Evolutionary conservation across 2,797 vertebrate species (phyloP).

Genomic region (Hippopotamyrus pictus): DNA sequence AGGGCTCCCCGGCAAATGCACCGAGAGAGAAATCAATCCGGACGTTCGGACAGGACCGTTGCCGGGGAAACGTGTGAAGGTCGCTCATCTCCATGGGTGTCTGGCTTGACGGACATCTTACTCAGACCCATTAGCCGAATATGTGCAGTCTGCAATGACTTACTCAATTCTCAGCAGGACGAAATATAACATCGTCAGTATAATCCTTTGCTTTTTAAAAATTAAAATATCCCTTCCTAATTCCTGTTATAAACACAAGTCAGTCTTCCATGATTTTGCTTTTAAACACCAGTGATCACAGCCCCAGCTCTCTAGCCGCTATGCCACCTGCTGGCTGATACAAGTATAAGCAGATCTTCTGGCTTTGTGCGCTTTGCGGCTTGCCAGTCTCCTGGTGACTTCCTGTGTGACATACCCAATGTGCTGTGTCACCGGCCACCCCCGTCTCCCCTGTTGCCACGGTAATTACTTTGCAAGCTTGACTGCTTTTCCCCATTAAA

Average conservation of each 20-base stretch:
- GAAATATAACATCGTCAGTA: background rate
- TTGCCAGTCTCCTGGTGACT: slow-evolving; percentile 23
- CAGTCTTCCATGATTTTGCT: background rate
- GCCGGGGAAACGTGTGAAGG: slow-evolving; percentile 16
- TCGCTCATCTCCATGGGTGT: slow-evolving; percentile 14
- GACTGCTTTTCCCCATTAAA: slow-evolving; percentile 36
- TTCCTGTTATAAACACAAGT: background rate
- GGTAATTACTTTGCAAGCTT: slow-evolving; percentile 42
- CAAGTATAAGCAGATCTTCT: background rate
- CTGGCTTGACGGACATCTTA: slow-evolving; percentile 6
- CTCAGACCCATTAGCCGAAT: background rate
- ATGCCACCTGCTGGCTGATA: background rate
- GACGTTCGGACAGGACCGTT: slow-evolving; percentile 19
- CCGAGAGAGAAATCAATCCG: slow-evolving; percentile 28
- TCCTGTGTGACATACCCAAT: slow-evolving; percentile 25
- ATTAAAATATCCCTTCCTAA: background rate
- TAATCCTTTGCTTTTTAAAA: background rate
- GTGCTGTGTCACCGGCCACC: slow-evolving; percentile 29
- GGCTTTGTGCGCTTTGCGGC: background rate
- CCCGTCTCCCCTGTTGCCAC: slow-evolving; percentile 11
- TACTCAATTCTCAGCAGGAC: background rate
- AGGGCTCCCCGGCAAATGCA: background rate
- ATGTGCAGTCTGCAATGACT: background rate
- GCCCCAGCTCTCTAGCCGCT: background rate
- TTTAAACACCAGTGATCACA: background rate